Evolutionary conservation across 2,113 vertebrate genomes (phyloP), one percentile per base, ranked within the genome.

Genomic region (Hyla sarda): DNA sequence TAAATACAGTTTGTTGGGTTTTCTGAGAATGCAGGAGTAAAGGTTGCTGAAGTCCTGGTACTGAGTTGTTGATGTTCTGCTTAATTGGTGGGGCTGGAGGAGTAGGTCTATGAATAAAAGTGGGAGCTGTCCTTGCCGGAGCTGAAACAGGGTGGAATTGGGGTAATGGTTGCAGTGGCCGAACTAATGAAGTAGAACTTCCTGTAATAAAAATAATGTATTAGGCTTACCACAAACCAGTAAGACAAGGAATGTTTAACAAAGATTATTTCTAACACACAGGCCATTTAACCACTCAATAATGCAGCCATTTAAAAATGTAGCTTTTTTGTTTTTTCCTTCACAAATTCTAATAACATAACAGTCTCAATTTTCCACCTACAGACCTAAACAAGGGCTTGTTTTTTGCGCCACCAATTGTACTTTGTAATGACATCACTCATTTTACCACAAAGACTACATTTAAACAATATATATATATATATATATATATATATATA

Each of bases 1-100:
- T 7, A 21, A 58, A 62, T 71, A 67, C 60, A 87, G 45, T 58
- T 81, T 87, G 74, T 37, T 85, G 0, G 11, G 65, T 71, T 47
- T 83, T 82, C 77, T 0, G 11, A 1, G 41, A 77, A 41, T 47
- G 60, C 37, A 25, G 34, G 16, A 56, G 45, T 48, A 85, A 87
- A 88, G 85, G 41, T 62, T 88, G 91, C 88, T 92, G 90, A 13
- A 91, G 89, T 75, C 93, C 92, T 47, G 90, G 74, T 83, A 94
- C 47, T 1, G 91, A 90, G 89, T 93, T 82, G 67, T 92, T 79
- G 47, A 91, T 93, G 87, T 93, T 93, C 83, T 93, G 87, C 62
- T 93, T 90, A 73, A 67, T 23, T 78, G 48, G 88, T 25, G n/a
- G 32, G 84, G 93, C 88, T 74, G 90, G 88, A 89, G 94, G 94